Evolutionary conservation across 2,113 vertebrate species (phyloP).

Genomic region (Ardeotis arabs): DNA sequence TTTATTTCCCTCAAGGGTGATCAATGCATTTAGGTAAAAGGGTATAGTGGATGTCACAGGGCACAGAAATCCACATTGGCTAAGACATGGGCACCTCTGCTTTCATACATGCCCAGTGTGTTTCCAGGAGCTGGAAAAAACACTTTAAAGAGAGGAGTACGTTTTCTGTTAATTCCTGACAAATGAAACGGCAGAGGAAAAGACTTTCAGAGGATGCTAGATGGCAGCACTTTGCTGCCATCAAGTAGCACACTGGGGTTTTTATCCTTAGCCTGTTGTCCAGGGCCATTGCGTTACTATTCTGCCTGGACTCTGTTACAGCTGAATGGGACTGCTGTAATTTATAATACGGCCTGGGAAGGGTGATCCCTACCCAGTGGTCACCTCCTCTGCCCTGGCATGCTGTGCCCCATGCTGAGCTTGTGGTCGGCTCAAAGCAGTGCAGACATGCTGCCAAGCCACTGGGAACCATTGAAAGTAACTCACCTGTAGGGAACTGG

Average conservation of each 20-base stretch:
- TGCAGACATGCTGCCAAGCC: background rate
- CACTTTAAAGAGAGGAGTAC: background rate
- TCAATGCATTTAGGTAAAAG: background rate
- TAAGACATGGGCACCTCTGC: background rate
- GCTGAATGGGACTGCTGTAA: background rate
- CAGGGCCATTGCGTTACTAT: no score
- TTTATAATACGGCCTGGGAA: background rate
- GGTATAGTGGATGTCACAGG: background rate
- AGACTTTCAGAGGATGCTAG: background rate
- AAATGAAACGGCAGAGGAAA: background rate
- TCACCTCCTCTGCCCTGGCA: background rate
- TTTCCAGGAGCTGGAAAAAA: background rate
- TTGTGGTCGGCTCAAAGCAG: background rate
- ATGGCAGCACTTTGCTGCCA: background rate
- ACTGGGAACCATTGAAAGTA: background rate
- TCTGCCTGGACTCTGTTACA: background rate
- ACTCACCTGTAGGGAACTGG: background rate
- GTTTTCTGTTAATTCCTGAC: background rate
- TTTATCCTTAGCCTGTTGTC: background rate
- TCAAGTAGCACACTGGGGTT: background rate
- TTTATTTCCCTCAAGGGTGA: background rate
- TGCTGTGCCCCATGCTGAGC: background rate
- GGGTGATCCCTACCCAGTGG: rapidly evolving
- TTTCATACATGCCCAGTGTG: background rate
- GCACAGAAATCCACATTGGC: background rate